phyloP scores from a whole-genome alignment of 2,113 vertebrate species.

The Eurypyga helias region DNA sequence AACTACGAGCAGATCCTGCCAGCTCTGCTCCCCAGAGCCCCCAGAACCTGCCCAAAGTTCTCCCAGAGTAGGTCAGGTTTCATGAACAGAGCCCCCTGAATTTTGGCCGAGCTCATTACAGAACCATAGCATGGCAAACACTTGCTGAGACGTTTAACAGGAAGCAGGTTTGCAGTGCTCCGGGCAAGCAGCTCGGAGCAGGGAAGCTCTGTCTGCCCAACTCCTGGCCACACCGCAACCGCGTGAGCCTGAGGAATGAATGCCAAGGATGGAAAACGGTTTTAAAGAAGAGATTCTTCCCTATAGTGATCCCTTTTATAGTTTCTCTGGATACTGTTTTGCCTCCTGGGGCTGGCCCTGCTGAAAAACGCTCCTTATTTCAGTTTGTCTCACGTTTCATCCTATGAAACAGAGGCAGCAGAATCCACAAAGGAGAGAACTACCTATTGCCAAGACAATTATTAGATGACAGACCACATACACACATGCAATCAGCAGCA shows the following conservation, averaged over 20 bases:
- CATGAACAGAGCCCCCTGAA: not conserved
- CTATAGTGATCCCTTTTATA: accelerated
- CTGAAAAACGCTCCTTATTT: no score
- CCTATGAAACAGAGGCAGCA: accelerated
- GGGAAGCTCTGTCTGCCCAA: not conserved
- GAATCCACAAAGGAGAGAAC: not conserved
- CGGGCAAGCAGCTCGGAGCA: accelerated
- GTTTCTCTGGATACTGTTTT: not conserved
- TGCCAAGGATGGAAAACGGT: not conserved
- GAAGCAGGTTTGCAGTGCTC: not conserved
- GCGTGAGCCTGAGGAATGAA: accelerated
- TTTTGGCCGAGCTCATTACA: not conserved
- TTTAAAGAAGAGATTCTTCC: not conserved
- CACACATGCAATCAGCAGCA: not conserved
- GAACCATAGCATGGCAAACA: not conserved
- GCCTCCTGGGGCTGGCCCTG: not conserved
- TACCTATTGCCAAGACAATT: not conserved
- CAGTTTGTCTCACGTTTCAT: not conserved
- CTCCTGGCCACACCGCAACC: not conserved
- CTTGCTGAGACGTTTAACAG: not conserved
- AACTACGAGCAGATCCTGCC: not conserved
- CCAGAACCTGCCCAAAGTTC: not conserved
- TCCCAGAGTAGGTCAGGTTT: not conserved
- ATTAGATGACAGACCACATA: not conserved
- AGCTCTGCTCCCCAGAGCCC: not conserved